These are phyloP conservation scores for Raja brachyura DNA, from an alignment of 2,113 vertebrate species.

Conservation along the genomic window DNA sequence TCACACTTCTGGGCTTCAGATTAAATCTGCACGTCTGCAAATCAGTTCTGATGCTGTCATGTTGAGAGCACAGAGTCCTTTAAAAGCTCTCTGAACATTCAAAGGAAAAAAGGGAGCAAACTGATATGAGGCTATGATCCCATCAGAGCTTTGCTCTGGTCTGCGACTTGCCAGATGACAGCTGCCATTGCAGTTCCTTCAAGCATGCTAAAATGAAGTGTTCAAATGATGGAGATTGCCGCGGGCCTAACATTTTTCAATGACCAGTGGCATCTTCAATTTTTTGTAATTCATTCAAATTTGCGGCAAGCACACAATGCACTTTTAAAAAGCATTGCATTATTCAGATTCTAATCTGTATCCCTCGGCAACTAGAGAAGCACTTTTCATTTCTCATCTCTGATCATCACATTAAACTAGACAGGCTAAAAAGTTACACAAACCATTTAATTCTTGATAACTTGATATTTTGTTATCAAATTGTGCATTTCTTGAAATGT, in stretches of 20 bases:
- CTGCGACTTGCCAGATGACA: slow-evolving; percentile 46
- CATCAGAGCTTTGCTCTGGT: slow-evolving; percentile 32
- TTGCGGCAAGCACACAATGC: slow-evolving; percentile 41
- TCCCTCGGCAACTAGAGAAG: slow-evolving; percentile 13
- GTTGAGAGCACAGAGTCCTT: background rate
- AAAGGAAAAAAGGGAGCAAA: background rate
- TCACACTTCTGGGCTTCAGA: slow-evolving; percentile 5
- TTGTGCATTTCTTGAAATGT: background rate
- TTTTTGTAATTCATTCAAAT: slow-evolving; percentile 40
- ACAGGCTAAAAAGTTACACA: background rate
- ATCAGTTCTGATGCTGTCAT: slow-evolving; percentile 3
- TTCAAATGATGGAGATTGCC: slow-evolving; percentile 42
- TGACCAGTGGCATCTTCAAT: slow-evolving; percentile 41
- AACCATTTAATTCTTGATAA: background rate
- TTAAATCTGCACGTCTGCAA: slow-evolving; percentile 18
- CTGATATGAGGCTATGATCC: slow-evolving; percentile 30
- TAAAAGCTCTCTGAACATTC: slow-evolving; percentile 17
- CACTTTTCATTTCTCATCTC: background rate
- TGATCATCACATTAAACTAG: slow-evolving; percentile 11
- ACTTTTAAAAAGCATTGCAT: slow-evolving; percentile 12
- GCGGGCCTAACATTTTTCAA: slow-evolving; percentile 41
- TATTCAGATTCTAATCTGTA: slow-evolving; percentile 23
- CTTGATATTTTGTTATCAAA: background rate
- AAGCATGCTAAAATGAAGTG: slow-evolving; percentile 46
- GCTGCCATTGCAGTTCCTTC: slow-evolving; percentile 43